Evolutionary conservation across 2,797 vertebrate genomes (phyloP), one percentile per base, ranked within the genome.

Genomic region (Pangasius mekongensis): DNA sequence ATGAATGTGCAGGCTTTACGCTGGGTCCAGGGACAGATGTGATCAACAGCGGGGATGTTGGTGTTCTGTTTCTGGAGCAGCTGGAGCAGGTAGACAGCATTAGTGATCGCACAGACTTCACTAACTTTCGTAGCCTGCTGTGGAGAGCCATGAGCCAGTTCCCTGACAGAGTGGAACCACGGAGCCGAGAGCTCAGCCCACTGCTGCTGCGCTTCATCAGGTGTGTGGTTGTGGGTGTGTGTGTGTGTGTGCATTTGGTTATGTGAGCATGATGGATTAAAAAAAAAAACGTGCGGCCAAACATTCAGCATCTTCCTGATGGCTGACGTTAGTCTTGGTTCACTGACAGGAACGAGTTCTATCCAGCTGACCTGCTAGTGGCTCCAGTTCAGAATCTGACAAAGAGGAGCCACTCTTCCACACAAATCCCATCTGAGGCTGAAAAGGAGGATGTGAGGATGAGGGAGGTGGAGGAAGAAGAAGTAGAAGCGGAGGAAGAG

Each of bases 171-270:
- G 97, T 99, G 86, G 98, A 99, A 43, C 97, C 98, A 0, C 96
- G 97, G 20, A 98, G 97, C 1, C 96, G 98, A 60, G 97, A 99
- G 24, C 97, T 99, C 86, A 98, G 95, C 8, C 98, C 98, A 0
- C 96, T 99, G 91, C 96, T 99, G 88, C 95, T 99, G 88, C 94
- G 97, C 80, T 99, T 99, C 92, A 97, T 99, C 94, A 96, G 95
- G 99, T 99, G 89, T 87, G 95, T 92, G 16, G n/a, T n/a, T n/a
- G 9, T 33, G 18, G 11, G 89, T 87, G 95, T 92, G 9, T 86
- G n/a, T 33, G 18, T 20, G 89, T 87, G 95, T 91, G 6, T 3
- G 5, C 1, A 71, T 77, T 77, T 78, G 86, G 36, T 67, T 69
- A 18, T 20, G 3, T 66, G 43, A 69, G 18, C 13, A 36, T 80